Percentiles rank a stretch among this genome's conserved stretches.
Conservation (phyloP, 2,888 invertebrate genomes). For the Sphaerophoria taeniata region DNA sequence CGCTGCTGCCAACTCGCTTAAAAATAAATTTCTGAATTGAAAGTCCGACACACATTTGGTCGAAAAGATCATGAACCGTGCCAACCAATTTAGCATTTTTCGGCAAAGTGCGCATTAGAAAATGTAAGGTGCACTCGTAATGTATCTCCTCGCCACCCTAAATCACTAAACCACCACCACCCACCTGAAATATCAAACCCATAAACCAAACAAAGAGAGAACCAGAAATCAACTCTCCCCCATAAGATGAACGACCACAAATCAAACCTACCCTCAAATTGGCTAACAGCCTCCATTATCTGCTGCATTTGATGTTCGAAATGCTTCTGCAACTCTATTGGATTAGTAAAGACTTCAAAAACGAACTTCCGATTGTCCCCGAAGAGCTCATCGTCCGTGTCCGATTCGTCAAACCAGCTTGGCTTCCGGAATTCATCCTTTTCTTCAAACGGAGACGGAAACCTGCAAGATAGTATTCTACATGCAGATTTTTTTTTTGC, state of each 20-base stretch:
- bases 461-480: constrained; percentile 64
- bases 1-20: not conserved
- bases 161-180: not conserved
- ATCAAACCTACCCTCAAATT: constrained; percentile 78
- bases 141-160: not conserved
- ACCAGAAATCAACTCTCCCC: constrained; percentile 1
- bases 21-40: not conserved
- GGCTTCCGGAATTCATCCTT: constrained; percentile 83
- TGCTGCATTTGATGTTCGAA: constrained; percentile 86
- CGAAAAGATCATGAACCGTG: constrained; percentile 11
- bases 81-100: not conserved
- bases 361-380: constrained; percentile 82
- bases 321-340: constrained; percentile 85
- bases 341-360: constrained; percentile 85
- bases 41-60: not conserved
- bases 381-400: constrained; percentile 82
- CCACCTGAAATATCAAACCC: constrained; percentile 1
- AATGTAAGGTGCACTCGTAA: not conserved
- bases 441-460: constrained; percentile 70
- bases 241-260: not conserved
- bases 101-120: constrained; percentile 38
- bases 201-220: constrained; percentile 29
- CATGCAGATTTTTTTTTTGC: constrained; percentile 3
- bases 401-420: constrained; percentile 82
- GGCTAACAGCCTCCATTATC: constrained; percentile 84